Conservation (phyloP, 2,113 vertebrate species). For the Danionella cerebrum region DNA sequence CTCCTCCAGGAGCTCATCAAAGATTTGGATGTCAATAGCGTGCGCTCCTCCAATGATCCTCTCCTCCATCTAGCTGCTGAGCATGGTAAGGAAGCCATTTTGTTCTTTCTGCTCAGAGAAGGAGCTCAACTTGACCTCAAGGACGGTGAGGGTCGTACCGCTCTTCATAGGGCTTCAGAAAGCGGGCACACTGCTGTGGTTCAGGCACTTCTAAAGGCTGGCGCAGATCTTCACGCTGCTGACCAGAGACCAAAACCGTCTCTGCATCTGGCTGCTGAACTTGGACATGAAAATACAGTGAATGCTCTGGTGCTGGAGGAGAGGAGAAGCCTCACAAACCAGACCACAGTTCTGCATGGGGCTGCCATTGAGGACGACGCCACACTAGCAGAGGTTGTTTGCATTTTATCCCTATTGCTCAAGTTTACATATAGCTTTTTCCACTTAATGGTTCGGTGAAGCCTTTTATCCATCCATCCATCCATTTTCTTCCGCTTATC, state of each 20-base stretch:
- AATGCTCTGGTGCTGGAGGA: conserved; percentile 61
- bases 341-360: conserved; percentile 58
- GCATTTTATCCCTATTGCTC: no score
- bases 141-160: conserved; percentile 56
- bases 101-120: conserved; percentile 59
- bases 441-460: no score
- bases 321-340: conserved; percentile 42
- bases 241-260: conserved; percentile 54
- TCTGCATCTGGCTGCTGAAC: conserved; percentile 56
- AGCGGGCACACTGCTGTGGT: conserved; percentile 47
- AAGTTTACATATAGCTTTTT: no score
- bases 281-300: conserved; percentile 43
- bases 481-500: no score
- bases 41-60: conserved; percentile 51
- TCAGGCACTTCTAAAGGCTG: conserved; percentile 44
- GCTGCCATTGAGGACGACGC: conserved; percentile 58
- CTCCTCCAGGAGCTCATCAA: conserved; percentile 49
- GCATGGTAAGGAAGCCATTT: conserved; percentile 45
- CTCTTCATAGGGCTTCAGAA: conserved; percentile 66
- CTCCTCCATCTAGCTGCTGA: conserved; percentile 65
- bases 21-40: conserved; percentile 38
- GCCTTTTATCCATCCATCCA: no score
- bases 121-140: conserved; percentile 56
- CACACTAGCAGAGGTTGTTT: conserved; percentile 52
- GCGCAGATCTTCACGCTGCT: conserved; percentile 50